phyloP scores from a whole-genome alignment of 2,113 vertebrate species.

The Melospiza melodia region DNA sequence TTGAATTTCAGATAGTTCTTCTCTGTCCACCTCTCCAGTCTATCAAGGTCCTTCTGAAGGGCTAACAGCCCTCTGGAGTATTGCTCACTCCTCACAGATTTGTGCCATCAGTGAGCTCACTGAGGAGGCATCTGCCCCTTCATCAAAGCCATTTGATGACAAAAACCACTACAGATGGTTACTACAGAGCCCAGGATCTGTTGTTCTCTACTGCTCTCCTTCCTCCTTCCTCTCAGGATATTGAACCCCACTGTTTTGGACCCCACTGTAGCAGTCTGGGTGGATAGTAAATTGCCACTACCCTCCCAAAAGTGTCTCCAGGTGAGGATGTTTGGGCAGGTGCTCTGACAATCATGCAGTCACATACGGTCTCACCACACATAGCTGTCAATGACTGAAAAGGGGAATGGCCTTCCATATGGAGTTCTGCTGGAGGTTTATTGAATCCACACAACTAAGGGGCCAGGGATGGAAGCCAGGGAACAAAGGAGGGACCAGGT shows the following conservation, averaged over 20 bases:
- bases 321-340: not conserved
- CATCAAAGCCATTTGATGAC: not conserved
- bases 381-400: not conserved
- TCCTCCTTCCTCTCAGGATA: not conserved
- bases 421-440: not conserved
- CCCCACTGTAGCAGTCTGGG: not conserved
- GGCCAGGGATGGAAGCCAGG: not conserved
- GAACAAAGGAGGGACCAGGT: not conserved
- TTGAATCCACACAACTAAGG: not conserved
- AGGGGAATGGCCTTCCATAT: not conserved
- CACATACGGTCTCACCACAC: not conserved
- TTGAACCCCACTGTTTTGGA: not conserved
- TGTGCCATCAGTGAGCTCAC: not conserved
- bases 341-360: not conserved
- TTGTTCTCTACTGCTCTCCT: not conserved
- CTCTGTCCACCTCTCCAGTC: not conserved
- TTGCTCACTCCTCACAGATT: not conserved
- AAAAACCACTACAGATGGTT: not conserved
- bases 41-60: not conserved
- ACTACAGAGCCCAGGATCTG: not conserved
- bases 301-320: not conserved
- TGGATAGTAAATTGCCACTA: not conserved
- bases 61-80: not conserved
- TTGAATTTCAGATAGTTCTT: not conserved
- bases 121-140: not conserved